Conservation (phyloP, 2,113 vertebrate species). For the Leptosomus discolor region DNA sequence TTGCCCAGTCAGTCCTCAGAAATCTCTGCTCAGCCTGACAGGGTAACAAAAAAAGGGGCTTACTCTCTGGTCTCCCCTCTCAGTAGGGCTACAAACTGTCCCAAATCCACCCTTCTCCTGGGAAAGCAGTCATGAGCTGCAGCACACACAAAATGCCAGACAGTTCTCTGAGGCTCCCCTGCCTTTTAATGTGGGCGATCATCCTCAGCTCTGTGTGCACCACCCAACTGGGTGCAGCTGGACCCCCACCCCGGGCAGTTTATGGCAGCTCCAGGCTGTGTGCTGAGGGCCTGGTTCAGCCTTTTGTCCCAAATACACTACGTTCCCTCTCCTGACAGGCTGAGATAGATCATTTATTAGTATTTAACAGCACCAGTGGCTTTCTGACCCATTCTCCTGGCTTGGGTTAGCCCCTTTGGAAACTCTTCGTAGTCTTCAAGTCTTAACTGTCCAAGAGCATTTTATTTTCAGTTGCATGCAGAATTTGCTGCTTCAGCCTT, state of each 20-base stretch:
- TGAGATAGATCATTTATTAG: not conserved
- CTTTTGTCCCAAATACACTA: not conserved
- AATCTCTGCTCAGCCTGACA: not conserved
- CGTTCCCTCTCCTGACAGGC: not conserved
- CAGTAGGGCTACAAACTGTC: not conserved
- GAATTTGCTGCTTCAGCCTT: slow-evolving; percentile 29
- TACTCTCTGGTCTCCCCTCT: not conserved
- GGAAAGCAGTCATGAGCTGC: not conserved
- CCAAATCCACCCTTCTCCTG: not conserved
- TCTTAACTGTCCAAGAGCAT: not conserved
- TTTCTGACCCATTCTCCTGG: not conserved
- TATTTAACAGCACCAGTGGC: not conserved
- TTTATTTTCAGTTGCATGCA: not conserved
- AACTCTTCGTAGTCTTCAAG: not conserved
- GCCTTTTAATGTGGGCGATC: not conserved
- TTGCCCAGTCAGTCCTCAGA: not conserved
- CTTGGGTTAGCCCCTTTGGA: not conserved
- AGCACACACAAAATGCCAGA: not conserved
- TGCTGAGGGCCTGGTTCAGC: not conserved
- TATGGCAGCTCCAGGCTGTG: not conserved
- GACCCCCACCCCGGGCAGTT: not conserved
- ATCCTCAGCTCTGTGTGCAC: not conserved
- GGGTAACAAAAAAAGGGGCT: not conserved
- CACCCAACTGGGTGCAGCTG: not conserved
- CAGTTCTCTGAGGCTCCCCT: not conserved